These are phyloP conservation scores for Monochamus saltuarius DNA, from an alignment of 1,140 invertebrate genomes.

Conservation along the genomic window DNA sequence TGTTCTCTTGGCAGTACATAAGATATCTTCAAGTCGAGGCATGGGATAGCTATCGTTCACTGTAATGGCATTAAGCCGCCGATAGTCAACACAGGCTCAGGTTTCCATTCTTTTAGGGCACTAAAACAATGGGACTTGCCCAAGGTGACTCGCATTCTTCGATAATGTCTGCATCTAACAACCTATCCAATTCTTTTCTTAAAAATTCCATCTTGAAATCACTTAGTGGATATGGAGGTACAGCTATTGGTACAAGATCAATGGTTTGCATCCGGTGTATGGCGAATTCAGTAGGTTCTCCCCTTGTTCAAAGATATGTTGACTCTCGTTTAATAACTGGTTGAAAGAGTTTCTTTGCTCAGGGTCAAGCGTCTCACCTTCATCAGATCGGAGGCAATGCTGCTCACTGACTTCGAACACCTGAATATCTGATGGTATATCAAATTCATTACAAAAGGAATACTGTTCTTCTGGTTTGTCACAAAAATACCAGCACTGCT, in stretches of 20 bases:
- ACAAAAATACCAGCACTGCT: conserved; percentile 9
- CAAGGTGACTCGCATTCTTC: conserved; percentile 20
- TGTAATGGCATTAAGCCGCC: conserved; percentile 47
- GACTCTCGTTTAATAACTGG: neutral
- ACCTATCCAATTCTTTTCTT: conserved; percentile 16
- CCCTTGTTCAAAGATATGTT: conserved; percentile 3
- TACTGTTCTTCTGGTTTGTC: neutral
- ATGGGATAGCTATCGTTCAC: conserved; percentile 52
- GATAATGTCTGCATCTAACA: neutral
- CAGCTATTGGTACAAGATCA: conserved; percentile 39
- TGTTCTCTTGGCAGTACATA: conserved; percentile 48
- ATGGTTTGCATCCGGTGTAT: conserved; percentile 38
- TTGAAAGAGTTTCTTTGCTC: neutral
- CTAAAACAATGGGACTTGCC: conserved; percentile 47
- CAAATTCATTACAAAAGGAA: no score
- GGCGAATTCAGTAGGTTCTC: conserved; percentile 21
- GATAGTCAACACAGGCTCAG: conserved; percentile 53
- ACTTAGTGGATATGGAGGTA: conserved; percentile 22
- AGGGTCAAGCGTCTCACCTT: neutral
- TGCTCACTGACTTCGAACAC: no score
- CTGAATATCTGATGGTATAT: no score
- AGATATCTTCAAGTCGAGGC: conserved; percentile 34
- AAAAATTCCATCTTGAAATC: conserved; percentile 7
- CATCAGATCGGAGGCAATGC: neutral
- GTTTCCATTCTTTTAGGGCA: conserved; percentile 45